Evolutionary conservation across 1,140 invertebrate genomes (phyloP).

Genomic region (Calosoma granatense): DNA sequence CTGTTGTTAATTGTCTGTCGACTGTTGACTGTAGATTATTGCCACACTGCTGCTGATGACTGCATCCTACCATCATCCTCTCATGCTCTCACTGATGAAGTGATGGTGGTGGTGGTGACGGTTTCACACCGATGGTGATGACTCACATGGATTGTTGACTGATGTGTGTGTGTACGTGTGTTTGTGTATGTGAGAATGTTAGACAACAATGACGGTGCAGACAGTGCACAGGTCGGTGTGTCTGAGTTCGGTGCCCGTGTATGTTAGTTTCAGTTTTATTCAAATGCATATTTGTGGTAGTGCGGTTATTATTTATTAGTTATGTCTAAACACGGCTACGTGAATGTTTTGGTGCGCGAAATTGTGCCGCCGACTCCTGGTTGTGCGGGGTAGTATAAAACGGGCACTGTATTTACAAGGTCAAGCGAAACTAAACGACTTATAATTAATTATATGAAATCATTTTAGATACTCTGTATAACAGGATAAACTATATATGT

Average conservation of each 20-base stretch:
- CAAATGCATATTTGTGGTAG: not conserved
- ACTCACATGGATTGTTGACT: no score
- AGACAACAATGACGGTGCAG: not conserved
- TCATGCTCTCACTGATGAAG: no score
- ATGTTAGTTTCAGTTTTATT: not conserved
- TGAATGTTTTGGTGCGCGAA: not conserved
- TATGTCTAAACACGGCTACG: not conserved
- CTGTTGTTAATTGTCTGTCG: no score
- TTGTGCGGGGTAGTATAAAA: constrained; percentile 5
- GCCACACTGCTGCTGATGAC: no score
- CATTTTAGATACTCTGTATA: not conserved
- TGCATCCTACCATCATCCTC: no score
- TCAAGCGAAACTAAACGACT: constrained; percentile 4
- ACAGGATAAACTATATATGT: constrained; percentile 9
- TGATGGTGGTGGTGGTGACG: no score
- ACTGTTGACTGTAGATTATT: no score
- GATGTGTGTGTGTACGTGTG: no score
- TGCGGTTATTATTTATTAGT: not conserved
- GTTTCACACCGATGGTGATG: no score
- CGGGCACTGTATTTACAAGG: constrained; percentile 4
- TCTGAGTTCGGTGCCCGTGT: not conserved
- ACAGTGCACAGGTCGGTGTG: not conserved
- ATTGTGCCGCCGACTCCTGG: not conserved
- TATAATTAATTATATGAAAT: not conserved
- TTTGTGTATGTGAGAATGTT: not conserved